phyloP scores from a whole-genome alignment of 2,888 invertebrate species.

The Aleiodes testaceus region DNA sequence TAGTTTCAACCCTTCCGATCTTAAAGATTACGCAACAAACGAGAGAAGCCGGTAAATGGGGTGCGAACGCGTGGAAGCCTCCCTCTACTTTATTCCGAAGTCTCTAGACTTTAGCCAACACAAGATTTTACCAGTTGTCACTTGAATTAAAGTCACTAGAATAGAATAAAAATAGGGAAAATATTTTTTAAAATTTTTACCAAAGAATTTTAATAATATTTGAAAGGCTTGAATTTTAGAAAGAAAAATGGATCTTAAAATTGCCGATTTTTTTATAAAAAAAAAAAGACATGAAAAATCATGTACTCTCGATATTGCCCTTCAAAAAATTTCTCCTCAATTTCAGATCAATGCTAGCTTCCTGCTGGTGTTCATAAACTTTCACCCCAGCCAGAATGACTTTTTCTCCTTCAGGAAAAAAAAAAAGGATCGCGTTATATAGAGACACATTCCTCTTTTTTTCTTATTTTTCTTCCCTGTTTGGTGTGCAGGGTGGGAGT shows the following conservation, averaged over 20 bases:
- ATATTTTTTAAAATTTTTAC: too few species aligned
- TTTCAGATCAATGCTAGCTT: constrained; percentile 28
- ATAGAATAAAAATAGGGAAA: too few species aligned
- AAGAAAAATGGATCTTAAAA: not conserved
- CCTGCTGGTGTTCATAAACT: constrained; percentile 23
- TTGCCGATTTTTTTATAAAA: not conserved
- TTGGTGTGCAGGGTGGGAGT: constrained; percentile 60
- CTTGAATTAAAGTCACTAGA: constrained; percentile 22
- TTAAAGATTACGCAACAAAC: constrained; percentile 73
- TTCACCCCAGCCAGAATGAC: not conserved
- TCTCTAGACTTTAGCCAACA: constrained; percentile 36
- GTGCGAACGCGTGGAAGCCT: constrained; percentile 65
- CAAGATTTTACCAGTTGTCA: constrained; percentile 49
- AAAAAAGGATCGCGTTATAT: constrained; percentile 55
- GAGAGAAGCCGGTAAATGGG: constrained; percentile 70
- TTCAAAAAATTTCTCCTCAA: constrained; percentile 7
- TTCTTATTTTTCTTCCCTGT: constrained; percentile 20
- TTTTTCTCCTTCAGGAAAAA: constrained; percentile 37
- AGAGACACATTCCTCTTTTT: constrained; percentile 47
- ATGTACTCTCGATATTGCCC: not conserved
- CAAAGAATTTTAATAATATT: too few species aligned
- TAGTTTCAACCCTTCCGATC: constrained; percentile 69
- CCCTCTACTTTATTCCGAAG: constrained; percentile 38
- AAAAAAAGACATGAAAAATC: constrained; percentile 6
- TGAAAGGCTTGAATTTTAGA: not conserved